These are phyloP conservation scores for Numenius arquata DNA, from an alignment of 2,113 vertebrate genomes.

Conservation along the genomic window DNA sequence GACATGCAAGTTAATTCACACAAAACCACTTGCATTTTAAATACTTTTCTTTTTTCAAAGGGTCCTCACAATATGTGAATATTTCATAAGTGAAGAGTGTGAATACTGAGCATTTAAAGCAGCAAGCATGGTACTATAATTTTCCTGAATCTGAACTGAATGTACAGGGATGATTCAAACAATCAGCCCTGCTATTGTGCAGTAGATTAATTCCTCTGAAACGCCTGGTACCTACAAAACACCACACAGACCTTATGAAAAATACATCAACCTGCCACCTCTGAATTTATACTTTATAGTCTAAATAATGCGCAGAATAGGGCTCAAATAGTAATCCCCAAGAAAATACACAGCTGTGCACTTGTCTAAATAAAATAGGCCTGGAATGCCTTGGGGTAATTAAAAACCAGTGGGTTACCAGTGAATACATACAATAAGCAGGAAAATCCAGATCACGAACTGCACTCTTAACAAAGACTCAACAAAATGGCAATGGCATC, in stretches of 20 bases:
- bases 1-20: not conserved
- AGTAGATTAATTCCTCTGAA: conserved; percentile 14
- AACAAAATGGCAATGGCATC: not conserved
- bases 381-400: conserved; percentile 29
- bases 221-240: not conserved
- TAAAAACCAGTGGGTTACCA: not conserved
- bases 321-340: not conserved
- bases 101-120: not conserved
- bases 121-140: not conserved
- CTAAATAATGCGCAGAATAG: not conserved
- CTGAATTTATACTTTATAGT: conserved; percentile 15
- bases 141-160: not conserved
- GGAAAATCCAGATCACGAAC: not conserved
- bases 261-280: not conserved
- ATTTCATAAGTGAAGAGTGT: not conserved
- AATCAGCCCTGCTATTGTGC: not conserved
- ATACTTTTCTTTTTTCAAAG: not conserved
- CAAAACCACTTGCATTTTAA: not conserved
- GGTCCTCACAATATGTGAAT: not conserved
- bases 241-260: not conserved
- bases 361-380: not conserved
- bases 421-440: not conserved
- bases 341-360: conserved; percentile 8
- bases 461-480: not conserved
- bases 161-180: not conserved